These are phyloP conservation scores for Philopotamus ludificatus DNA, from an alignment of 1,140 invertebrate species.

Conservation along the genomic window DNA sequence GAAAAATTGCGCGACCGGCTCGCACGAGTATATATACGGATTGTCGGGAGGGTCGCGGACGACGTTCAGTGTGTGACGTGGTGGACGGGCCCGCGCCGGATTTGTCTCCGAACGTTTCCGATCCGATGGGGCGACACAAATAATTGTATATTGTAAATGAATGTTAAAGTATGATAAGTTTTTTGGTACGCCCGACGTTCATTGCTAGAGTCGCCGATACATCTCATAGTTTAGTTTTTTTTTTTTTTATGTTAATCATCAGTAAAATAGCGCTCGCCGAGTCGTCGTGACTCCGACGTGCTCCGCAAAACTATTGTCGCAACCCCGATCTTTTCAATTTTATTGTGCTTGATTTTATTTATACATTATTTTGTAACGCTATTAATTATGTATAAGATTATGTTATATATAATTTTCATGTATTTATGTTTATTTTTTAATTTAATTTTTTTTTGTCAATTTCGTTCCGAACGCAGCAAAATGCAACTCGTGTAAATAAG, in stretches of 20 bases:
- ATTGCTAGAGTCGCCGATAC: slow-evolving; percentile 14
- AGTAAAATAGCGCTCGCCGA: neutral
- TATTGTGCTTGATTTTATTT: neutral
- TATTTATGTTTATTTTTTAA: too few species aligned
- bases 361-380: neutral
- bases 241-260: neutral
- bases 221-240: slow-evolving; percentile 6
- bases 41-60: neutral
- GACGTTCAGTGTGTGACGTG: neutral
- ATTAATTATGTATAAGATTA: too few species aligned
- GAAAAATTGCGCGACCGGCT: slow-evolving; percentile 8
- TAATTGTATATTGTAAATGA: slow-evolving; percentile 16
- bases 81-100: too few species aligned
- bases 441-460: too few species aligned
- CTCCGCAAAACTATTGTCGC: too few species aligned
- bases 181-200: slow-evolving; percentile 5
- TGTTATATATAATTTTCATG: too few species aligned
- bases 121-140: neutral
- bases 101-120: too few species aligned
- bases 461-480: too few species aligned
- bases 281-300: neutral
- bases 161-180: slow-evolving; percentile 15
- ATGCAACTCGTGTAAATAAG: too few species aligned
- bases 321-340: too few species aligned
- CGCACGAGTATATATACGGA: neutral